Conservation (phyloP, 53 echinoderm and acorn worm species). For the Crossaster papposus region DNA sequence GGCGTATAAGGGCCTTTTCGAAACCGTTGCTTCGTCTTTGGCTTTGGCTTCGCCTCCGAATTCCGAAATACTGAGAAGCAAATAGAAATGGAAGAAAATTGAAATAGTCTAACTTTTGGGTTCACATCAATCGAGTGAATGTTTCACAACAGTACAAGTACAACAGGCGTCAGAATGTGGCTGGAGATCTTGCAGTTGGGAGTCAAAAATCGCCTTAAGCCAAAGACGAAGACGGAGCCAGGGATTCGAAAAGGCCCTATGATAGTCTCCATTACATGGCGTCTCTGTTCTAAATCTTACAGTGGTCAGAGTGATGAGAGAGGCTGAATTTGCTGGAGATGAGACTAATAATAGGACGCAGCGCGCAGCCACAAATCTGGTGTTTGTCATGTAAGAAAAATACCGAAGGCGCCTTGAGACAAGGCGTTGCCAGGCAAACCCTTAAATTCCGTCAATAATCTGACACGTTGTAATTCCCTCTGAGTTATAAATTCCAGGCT, state of each 20-base stretch:
- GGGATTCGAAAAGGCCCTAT: too few relatives aligned
- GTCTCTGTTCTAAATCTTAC: not conserved
- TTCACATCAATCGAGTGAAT: too few relatives aligned
- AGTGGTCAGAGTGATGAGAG: not conserved
- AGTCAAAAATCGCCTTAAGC: too few relatives aligned
- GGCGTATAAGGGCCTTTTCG: too few relatives aligned
- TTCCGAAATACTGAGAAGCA: too few relatives aligned
- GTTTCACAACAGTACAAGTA: too few relatives aligned
- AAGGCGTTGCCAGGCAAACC: not conserved
- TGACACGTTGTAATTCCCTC: not conserved
- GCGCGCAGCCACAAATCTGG: not conserved
- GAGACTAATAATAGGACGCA: not conserved
- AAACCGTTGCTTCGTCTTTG: too few relatives aligned
- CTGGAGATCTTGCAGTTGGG: too few relatives aligned
- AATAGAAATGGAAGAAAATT: too few relatives aligned
- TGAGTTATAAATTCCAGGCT: not conserved
- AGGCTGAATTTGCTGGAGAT: not conserved
- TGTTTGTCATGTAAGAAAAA: constrained; percentile 8
- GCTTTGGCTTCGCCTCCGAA: too few relatives aligned
- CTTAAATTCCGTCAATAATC: not conserved
- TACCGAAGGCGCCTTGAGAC: not conserved
- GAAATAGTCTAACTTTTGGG: not conserved
- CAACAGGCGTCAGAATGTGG: too few relatives aligned
- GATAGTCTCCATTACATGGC: not conserved
- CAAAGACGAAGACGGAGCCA: too few relatives aligned